phyloP scores from a whole-genome alignment of 1,140 invertebrate genomes.

The Cyphomyrmex costatus region DNA sequence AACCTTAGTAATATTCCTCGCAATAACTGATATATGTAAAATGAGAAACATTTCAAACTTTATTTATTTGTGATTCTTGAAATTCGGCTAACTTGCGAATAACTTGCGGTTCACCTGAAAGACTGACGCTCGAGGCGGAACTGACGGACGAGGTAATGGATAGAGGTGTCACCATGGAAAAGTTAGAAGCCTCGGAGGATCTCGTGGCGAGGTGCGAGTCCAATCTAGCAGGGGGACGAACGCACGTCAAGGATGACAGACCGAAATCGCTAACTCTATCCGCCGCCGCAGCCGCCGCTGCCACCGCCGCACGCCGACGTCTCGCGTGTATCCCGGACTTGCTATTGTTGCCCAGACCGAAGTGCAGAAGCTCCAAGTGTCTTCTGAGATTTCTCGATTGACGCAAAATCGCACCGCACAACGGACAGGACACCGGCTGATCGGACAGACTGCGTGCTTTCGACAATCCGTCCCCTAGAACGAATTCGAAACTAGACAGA shows the following conservation, averaged over 20 bases:
- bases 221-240: slow-evolving; percentile 65
- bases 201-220: slow-evolving; percentile 73
- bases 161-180: slow-evolving; percentile 74
- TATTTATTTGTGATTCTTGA: not conserved
- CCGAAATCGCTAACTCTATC: slow-evolving; percentile 63
- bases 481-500: slow-evolving; percentile 67
- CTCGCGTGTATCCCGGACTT: slow-evolving; percentile 74
- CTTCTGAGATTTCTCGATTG: slow-evolving; percentile 84
- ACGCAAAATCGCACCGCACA: slow-evolving; percentile 84
- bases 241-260: slow-evolving; percentile 67
- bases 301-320: slow-evolving; percentile 64
- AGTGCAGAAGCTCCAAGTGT: slow-evolving; percentile 85
- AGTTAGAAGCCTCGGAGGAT: slow-evolving; percentile 72
- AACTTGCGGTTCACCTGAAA: slow-evolving; percentile 76
- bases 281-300: slow-evolving; percentile 31
- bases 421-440: slow-evolving; percentile 83
- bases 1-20: no score
- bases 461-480: slow-evolving; percentile 80
- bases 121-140: slow-evolving; percentile 76
- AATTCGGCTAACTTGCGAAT: not conserved
- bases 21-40: no score
- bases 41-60: no score
- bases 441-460: slow-evolving; percentile 82
- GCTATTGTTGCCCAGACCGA: slow-evolving; percentile 78
- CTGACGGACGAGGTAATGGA: slow-evolving; percentile 75